Evolutionary conservation across 2,888 invertebrate genomes (phyloP), one percentile per base, ranked within the genome.

Genomic region (Netelia virgata): DNA sequence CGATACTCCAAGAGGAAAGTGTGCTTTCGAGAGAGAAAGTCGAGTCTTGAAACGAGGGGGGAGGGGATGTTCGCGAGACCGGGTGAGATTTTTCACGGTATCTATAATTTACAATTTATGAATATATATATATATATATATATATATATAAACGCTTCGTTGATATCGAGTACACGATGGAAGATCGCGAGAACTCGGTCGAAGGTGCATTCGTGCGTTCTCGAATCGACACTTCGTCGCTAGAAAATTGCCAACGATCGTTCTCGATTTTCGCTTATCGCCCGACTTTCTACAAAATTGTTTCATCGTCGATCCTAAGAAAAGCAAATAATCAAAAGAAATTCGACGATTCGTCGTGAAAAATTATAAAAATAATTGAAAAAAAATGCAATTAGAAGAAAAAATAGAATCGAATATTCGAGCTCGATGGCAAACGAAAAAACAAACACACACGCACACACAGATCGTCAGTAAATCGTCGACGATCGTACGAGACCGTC

Each of bases 21-120:
- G 84, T 78, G 81, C 84, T 82, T 82, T 82, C 84, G 84, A 84
- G 84, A 77, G 84, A 84, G 84, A 84, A 84, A 84, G 84, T 84
- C 69, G 69, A 69, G 74, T 20, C 74, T 68, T 59, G 47, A n/a
- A 16, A n/a, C 63, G 47, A 10, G 79, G 68, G 66, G 68, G 41
- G 72, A 64, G 36, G 57, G 69, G 69, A 77, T 77, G 53, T 76
- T 61, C 69, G 81, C 41, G 69, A 64, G 64, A 73, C 53, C 75
- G n/a, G 66, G 70, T 36, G 74, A 82, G 59, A 72, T 69, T 78
- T 84, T 84, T 70, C 74, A 74, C 36, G 16, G 16, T 72, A 70
- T 75, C 63, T 57, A 61, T 59, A 64, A 28, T 43, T 9, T 50
- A 59, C 11, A n/a, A 75, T 70, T 23, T 57, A 66, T 11, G n/a